Base-by-base conservation (phyloP, 2,113 vertebrate species). In the Myrmecobius fasciatus region DNA sequence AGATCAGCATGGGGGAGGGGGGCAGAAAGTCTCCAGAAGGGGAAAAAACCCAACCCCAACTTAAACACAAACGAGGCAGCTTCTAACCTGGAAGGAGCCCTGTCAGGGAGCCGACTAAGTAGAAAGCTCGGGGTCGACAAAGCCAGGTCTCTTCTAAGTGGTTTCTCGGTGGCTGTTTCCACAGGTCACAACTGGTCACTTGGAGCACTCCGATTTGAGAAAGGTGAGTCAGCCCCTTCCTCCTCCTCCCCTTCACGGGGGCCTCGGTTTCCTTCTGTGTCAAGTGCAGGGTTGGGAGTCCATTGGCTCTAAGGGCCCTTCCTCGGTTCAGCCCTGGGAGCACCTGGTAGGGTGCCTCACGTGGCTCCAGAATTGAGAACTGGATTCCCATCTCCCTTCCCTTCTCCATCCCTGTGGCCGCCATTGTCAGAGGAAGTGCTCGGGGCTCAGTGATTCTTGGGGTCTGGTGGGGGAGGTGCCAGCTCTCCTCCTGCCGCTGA, bases 81-180 rank as follows among this genome's bases (percentile, higher is more conserved):
- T 12, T 60, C 10, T 60, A 36, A 67, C 7, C 36, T 83, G n/a
- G n/a, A 43, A 83, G 67, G 24, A 36, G 4, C 31, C 60, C 12
- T 67, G 8, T n/a, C 1, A 3, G 0, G n/a, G n/a, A 22, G 7
- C 43, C 20, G 17, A 36, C 10, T 5, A n/a, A 36, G 9, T 31
- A 12, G 28, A 31, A 11, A 60, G 11, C 11, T n/a, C 31, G 17
- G 1, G 17, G 5, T 5, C 20, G 36, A 22, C 67, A 20, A 20
- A n/a, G 1, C 17, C n/a, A 8, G 67, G 1, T 83, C n/a, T 43
- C 67, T 83, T 43, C n/a, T 2, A n/a, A 43, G 17, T 3, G 31
- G 53, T 56, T 56, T 56, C 8, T 8, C 53, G 2, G 20, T n/a
- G 14, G 20, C 12, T 83, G 14, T 75, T 75, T n/a, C 60, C 20